phyloP scores from a whole-genome alignment of 2,797 vertebrate genomes.

The Epinephelus malabaricus region DNA sequence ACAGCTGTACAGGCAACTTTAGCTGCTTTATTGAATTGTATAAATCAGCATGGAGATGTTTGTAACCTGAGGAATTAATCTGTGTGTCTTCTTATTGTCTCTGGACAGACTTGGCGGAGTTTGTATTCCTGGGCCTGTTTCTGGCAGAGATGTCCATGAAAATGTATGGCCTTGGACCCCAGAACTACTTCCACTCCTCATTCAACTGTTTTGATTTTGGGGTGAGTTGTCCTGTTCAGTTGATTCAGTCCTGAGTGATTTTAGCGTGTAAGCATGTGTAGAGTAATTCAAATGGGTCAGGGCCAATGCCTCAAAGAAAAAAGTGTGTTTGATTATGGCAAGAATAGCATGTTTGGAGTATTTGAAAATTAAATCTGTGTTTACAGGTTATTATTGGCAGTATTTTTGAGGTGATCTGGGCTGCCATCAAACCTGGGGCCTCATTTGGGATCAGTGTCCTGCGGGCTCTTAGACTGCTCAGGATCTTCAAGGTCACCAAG shows the following conservation, averaged over 20 bases:
- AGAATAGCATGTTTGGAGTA: background rate
- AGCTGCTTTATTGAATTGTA: constrained; percentile 17
- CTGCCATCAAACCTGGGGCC: constrained; percentile 93
- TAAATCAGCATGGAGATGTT: constrained; percentile 29
- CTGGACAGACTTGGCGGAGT: constrained; percentile 93
- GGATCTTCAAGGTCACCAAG: constrained; percentile 99
- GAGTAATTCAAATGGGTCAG: background rate
- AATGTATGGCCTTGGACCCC: constrained; percentile 96
- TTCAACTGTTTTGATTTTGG: constrained; percentile 99
- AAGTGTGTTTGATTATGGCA: background rate
- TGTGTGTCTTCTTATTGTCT: constrained; percentile 39
- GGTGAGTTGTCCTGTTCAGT: constrained; percentile 83
- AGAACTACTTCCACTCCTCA: constrained; percentile 97
- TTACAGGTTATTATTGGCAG: constrained; percentile 96
- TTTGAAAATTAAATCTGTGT: constrained; percentile 22
- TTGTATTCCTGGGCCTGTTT: constrained; percentile 97
- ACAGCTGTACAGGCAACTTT: constrained; percentile 32
- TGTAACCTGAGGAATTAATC: constrained; percentile 36
- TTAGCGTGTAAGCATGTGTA: background rate
- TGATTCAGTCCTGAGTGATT: background rate
- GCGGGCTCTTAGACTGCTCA: constrained; percentile 92
- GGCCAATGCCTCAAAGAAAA: background rate
- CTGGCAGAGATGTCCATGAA: constrained; percentile 98
- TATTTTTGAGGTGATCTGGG: constrained; percentile 98
- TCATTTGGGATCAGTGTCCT: constrained; percentile 98